Base-by-base conservation (phyloP, 2,888 invertebrate species). In the Chloromyia formosa region DNA sequence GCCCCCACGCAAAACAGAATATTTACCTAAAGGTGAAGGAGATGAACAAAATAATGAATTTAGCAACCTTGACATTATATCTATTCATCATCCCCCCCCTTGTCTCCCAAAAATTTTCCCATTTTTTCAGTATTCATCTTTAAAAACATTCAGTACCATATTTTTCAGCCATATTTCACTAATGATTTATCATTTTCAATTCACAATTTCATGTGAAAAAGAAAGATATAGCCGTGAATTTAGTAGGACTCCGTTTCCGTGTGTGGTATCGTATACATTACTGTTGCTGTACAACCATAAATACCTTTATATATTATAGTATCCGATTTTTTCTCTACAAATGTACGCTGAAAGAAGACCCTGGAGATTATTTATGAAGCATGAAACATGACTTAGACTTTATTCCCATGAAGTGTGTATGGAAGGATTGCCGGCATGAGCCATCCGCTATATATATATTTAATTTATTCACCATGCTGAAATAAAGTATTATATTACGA, bases 111-210 rank as follows among this genome's bases (percentile, higher is more conserved):
- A 35, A 35, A 35, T 62, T 40, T 40, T 9, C 16, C 12, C 20
- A n/a, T n/a, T 62, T 62, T 62, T 40, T 18, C 22, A 5, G 40
- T 18, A 62, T 18, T 62, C 62, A 40, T 40, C n/a, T 62, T 62
- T 35, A 16, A 49, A 49, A 49, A 66, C 49, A 49, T 49, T 23
- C 68, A 53, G 35, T 27, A 69, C 54, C 16, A 53, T 69, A 42
- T 75, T 73, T 45, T 60, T 23, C 35, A 18, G 40, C 68, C 73
- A 75, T 73, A 68, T 68, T 73, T 64, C 54, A 68, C 53, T 58
- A 73, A 75, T 73, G 73, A 75, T 75, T 75, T 75, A 75, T 75
- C 73, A 73, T 73, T 73, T 75, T 73, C 75, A 62, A 75, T 73
- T 75, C 75, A 68, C 73, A 69, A 69, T 61, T 75, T 61, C 75